Base-by-base conservation (phyloP, 2,113 vertebrate genomes). In the Marmota flaviventris region DNA sequence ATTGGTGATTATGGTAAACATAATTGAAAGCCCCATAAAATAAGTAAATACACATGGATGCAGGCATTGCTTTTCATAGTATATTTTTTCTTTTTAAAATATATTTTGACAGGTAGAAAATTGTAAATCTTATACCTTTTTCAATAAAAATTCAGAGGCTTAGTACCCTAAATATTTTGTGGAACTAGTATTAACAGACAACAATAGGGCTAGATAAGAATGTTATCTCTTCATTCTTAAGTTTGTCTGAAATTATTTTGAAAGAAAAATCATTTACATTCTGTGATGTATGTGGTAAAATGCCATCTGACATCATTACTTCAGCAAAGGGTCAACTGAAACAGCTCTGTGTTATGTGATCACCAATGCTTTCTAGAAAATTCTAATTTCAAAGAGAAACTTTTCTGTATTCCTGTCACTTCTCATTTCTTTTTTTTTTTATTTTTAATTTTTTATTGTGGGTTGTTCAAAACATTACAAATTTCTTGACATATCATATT, bases 1-100 rank as follows among this genome's bases (percentile, higher is more conserved):
- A 97, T 96, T 95, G 94, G 97, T 89, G 89, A 65, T 95, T 96
- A 96, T 96, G 39, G 97, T 93, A 84, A 98, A 96, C 73, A 72
- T 32, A 93, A 90, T 85, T 96, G 16, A n/a, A 96, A 96, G 69
- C 13, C 27, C 24, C 73, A 75, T 12, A 84, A 42, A 92, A 94
- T 96, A 56, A 94, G 9, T 81, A 97, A 97, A 58, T 95, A 88
- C 3, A 92, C 5, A 37, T 72, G 29, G 93, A 61, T 22, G 96
- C 27, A 89, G 56, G 70, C 93, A 91, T 79, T n/a, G 10, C 1
- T 22, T 11, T 67, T 16, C 0, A 42, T 83, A 95, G 9, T 1
- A 24, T 45, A 4, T 72, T 77, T 56, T 45, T 32, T 58, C 65
- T 61, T 20, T 63, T 76, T 92, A 14, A 51, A 95, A 77, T 89